Evolutionary conservation across 2,888 invertebrate genomes (phyloP).

Genomic region (Pherbina coryleti): DNA sequence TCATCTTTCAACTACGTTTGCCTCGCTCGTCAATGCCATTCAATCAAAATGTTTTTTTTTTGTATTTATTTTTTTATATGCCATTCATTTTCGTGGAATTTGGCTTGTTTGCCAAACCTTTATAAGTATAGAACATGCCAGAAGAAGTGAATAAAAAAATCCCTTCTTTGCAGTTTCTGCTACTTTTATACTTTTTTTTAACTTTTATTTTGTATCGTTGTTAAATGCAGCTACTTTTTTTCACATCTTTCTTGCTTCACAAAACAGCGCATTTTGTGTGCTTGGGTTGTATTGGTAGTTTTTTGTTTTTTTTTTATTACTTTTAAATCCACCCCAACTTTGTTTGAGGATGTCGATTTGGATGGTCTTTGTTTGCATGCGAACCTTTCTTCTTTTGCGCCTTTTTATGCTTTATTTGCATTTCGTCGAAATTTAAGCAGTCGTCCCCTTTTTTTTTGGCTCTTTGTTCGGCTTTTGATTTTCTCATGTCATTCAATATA

Average conservation of each 20-base stretch:
- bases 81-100: too few relatives aligned
- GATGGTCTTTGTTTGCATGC: not conserved
- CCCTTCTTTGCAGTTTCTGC: not conserved
- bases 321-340: slow-evolving; percentile 4
- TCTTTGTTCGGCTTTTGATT: slow-evolving; percentile 12
- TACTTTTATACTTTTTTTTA: slow-evolving; percentile 30
- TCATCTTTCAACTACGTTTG: too few relatives aligned
- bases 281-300: too few relatives aligned
- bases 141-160: too few relatives aligned
- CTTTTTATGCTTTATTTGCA: not conserved
- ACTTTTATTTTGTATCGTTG: slow-evolving; percentile 32
- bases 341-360: not conserved
- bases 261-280: not conserved
- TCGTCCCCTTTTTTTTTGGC: not conserved
- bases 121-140: too few relatives aligned
- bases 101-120: too few relatives aligned
- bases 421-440: not conserved
- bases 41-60: too few relatives aligned
- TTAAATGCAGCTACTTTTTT: not conserved
- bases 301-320: not conserved
- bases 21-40: too few relatives aligned
- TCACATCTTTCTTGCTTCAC: not conserved
- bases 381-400: slow-evolving; percentile 2
- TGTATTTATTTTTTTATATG: too few relatives aligned
- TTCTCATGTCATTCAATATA: slow-evolving; percentile 37